phyloP scores from a whole-genome alignment of 1,140 invertebrate species.

The Maconellicoccus hirsutus region DNA sequence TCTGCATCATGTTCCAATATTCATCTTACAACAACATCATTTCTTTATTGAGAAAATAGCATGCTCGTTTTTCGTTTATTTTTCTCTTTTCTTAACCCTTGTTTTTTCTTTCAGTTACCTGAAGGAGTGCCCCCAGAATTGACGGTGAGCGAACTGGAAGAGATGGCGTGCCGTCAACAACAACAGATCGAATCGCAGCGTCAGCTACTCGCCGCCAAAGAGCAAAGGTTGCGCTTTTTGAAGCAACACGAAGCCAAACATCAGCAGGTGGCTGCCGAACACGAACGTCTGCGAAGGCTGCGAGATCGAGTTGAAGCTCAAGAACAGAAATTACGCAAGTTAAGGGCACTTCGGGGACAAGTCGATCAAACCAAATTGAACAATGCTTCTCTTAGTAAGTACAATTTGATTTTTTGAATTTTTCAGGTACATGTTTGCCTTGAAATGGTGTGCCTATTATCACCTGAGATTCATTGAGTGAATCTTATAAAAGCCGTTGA shows the following conservation, averaged over 20 bases:
- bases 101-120: slow-evolving; percentile 24
- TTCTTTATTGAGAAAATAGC: too few species aligned
- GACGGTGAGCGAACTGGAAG: slow-evolving; percentile 83
- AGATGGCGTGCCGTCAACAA: slow-evolving; percentile 89
- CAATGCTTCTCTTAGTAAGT: slow-evolving; percentile 87
- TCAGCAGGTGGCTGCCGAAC: slow-evolving; percentile 73
- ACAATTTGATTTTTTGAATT: background rate
- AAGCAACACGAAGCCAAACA: slow-evolving; percentile 80
- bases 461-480: too few species aligned
- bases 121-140: slow-evolving; percentile 45
- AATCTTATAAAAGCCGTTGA: too few species aligned
- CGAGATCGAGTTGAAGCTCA: slow-evolving; percentile 85
- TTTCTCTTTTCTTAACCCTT: background rate
- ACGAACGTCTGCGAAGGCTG: slow-evolving; percentile 70
- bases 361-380: slow-evolving; percentile 80
- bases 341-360: slow-evolving; percentile 79
- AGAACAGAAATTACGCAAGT: slow-evolving; percentile 80
- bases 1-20: too few species aligned
- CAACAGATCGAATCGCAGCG: slow-evolving; percentile 90
- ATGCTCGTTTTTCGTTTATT: too few species aligned
- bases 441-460: too few species aligned
- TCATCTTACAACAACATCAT: too few species aligned
- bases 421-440: too few species aligned
- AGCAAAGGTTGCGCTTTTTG: slow-evolving; percentile 84
- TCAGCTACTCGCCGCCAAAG: slow-evolving; percentile 77